Base-by-base conservation (phyloP, 2,888 invertebrate species). In the Desoria tigrina region DNA sequence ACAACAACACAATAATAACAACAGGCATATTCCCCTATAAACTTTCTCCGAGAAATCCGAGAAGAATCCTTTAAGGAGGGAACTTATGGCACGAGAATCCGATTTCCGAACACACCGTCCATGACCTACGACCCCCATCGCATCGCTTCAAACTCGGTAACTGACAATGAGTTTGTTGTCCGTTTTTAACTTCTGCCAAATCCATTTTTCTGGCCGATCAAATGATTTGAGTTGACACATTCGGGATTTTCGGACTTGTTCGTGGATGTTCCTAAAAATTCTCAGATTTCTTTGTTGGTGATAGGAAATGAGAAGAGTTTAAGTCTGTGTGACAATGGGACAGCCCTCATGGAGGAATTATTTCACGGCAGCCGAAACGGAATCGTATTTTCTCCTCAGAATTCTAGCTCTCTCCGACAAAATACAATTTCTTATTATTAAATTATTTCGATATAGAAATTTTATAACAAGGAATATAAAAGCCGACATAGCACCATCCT, bases 291-390 rank as follows among this genome's bases (percentile, higher is more conserved):
- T 32, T 32, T 18, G 45, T 45, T 45, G 45, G 21, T 18, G 45
- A 18, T 18, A 45, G 45, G 45, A 18, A 21, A 45, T 45, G 45
- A 45, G 51, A 11, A 16, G 26, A 51, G 51, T 14, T 51, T 45
- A 45, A 45, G 45, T 45, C 45, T 16, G 45, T 45, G n/a, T 51
- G 23, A 51, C 51, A 51, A 51, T 51, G 51, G 51, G 26, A 26
- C 9, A 45, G 6, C 45, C 45, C 45, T 21, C 16, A 11, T 45
- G 45, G 16, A 45, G 45, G 45, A 45, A 45, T 45, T 45, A 45
- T 51, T 51, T 26, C 26, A 18, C 26, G 23, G 14, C 51, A 51
- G 26, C 21, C 26, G 24, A 21, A 21, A 16, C 23, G 51, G 51
- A 51, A 51, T 51, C 51, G 24, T 51, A 51, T 51, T 51, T 51